A percentile compares a stretch with the other conserved stretches of the same genome.
Conservation (phyloP, 2,113 vertebrate genomes). For the Halichoeres trimaculatus region DNA sequence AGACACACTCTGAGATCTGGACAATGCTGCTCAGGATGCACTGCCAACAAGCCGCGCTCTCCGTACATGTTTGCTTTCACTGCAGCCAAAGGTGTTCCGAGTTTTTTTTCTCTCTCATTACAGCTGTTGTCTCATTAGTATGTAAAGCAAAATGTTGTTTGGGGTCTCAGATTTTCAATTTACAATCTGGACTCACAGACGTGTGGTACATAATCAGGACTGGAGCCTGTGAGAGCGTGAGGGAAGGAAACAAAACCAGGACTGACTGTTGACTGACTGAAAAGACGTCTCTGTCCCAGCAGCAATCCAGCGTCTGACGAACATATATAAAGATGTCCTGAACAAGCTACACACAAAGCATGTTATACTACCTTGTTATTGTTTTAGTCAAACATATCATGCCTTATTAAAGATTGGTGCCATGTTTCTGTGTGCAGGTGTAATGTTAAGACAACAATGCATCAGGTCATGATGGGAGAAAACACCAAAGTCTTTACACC, state of each 20-base stretch:
- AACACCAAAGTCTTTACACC: neutral
- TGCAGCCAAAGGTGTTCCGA: slow-evolving; percentile 33
- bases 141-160: slow-evolving; percentile 22
- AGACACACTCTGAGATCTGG: slow-evolving; percentile 41
- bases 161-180: slow-evolving; percentile 37
- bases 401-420: neutral
- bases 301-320: slow-evolving; percentile 18
- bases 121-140: slow-evolving; percentile 45
- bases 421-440: neutral
- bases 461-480: neutral
- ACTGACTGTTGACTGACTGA: slow-evolving; percentile 1
- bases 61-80: slow-evolving; percentile 45
- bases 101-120: slow-evolving; percentile 8
- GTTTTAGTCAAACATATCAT: slow-evolving; percentile 9
- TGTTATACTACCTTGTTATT: too few relatives aligned
- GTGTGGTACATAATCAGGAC: slow-evolving; percentile 24
- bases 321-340: slow-evolving; percentile 1
- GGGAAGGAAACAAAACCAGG: slow-evolving; percentile 18
- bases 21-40: slow-evolving; percentile 25
- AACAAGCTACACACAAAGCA: slow-evolving; percentile 2
- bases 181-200: slow-evolving; percentile 20
- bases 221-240: neutral
- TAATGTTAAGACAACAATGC: neutral
- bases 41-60: slow-evolving; percentile 33
- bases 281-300: slow-evolving; percentile 13